phyloP scores from a whole-genome alignment of 2,113 vertebrate species.

The Perognathus longimembris region DNA sequence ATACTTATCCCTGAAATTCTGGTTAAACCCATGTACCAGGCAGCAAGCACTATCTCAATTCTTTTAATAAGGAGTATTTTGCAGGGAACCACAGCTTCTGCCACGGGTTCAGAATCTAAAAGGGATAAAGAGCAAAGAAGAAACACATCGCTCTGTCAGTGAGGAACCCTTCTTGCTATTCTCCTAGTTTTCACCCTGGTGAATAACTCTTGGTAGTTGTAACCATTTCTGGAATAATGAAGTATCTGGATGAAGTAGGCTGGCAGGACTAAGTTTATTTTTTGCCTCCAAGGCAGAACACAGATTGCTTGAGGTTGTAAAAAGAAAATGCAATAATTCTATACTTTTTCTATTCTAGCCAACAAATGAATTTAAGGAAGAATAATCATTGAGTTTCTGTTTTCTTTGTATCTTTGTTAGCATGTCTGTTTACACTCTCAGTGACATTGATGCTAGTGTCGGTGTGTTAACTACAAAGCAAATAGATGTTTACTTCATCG shows the following conservation, averaged over 20 bases:
- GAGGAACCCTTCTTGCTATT: not conserved
- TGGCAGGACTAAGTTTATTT: not conserved
- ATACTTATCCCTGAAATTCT: not conserved
- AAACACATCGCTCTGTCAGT: not conserved
- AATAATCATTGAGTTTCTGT: not conserved
- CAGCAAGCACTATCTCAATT: not conserved
- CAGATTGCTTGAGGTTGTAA: not conserved
- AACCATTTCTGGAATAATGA: slow-evolving; percentile 51
- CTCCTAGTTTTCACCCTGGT: not conserved
- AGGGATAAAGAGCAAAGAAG: not conserved
- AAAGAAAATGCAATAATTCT: not conserved
- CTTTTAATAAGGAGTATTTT: not conserved
- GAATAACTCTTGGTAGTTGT: not conserved
- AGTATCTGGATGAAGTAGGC: slow-evolving; percentile 14
- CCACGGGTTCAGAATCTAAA: not conserved
- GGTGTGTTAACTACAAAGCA: not conserved
- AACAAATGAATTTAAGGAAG: slow-evolving; percentile 45
- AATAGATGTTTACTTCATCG: not conserved
- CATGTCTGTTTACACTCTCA: not conserved
- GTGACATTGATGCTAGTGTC: not conserved
- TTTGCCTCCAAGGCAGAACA: not conserved
- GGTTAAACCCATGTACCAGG: not conserved
- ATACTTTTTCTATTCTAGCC: slow-evolving; percentile 8
- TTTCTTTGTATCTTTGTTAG: not conserved
- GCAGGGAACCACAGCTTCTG: not conserved